phyloP scores from a whole-genome alignment of 2,113 vertebrate species.

The Peromyscus polionotus region DNA sequence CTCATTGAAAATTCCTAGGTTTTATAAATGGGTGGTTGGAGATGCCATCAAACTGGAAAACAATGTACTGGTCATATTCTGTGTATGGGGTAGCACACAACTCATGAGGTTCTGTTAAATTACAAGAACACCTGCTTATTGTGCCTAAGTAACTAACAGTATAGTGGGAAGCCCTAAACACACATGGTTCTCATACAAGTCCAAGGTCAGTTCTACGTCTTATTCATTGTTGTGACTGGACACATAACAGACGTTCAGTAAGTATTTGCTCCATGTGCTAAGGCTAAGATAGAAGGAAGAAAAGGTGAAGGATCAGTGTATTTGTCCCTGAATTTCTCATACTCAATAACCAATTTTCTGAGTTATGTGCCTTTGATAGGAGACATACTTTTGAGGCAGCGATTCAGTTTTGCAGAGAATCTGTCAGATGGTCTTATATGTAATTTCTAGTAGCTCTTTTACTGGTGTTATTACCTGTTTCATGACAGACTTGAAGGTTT shows the following conservation, averaged over 20 bases:
- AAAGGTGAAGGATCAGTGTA: not conserved
- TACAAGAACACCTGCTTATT: not conserved
- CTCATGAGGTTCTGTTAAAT: not conserved
- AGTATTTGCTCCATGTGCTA: not conserved
- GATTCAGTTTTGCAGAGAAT: not conserved
- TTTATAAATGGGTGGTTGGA: not conserved
- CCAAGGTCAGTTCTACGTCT: not conserved
- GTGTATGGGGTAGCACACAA: not conserved
- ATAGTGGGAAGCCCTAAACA: not conserved
- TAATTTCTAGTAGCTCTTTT: conserved; percentile 47
- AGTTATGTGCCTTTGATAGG: not conserved
- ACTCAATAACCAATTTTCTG: not conserved
- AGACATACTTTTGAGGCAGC: conserved; percentile 18
- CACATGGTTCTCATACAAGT: not conserved
- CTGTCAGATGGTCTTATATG: not conserved
- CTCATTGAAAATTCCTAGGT: not conserved
- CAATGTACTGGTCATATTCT: not conserved
- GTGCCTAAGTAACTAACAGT: not conserved
- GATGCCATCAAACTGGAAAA: conserved; percentile 22
- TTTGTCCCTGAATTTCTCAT: not conserved
- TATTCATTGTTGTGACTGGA: not conserved
- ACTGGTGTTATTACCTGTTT: conserved; percentile 57
- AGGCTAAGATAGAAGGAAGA: not conserved
- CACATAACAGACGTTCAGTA: not conserved
- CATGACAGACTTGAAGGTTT: conserved; percentile 42